Evolutionary conservation across 2,797 vertebrate species (phyloP).

Genomic region (Dallia pectoralis): DNA sequence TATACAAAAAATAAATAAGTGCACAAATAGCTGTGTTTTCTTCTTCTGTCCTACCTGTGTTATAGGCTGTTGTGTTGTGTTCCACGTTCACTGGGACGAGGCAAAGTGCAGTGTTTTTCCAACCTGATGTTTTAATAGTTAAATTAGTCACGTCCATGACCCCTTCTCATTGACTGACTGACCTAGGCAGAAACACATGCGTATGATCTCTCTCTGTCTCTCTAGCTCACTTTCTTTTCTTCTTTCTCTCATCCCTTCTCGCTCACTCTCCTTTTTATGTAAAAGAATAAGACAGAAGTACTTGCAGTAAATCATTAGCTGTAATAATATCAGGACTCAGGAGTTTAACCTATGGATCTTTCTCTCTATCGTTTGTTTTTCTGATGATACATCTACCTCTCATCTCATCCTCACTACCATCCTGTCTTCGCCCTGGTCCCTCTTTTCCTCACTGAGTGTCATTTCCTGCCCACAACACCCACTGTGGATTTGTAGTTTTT

Average conservation of each 20-base stretch:
- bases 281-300: too few species aligned
- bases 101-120: not conserved
- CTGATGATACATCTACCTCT: conserved; percentile 49
- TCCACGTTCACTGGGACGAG: not conserved
- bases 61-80: not conserved
- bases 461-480: not conserved
- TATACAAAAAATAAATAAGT: too few species aligned
- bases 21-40: too few species aligned
- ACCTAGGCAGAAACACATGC: conserved; percentile 28
- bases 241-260: conserved; percentile 3
- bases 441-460: not conserved
- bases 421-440: conserved; percentile 21
- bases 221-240: not conserved
- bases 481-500: not conserved
- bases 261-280: conserved; percentile 17
- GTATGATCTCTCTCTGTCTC: conserved; percentile 28
- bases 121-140: not conserved
- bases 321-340: conserved; percentile 74
- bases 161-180: conserved; percentile 10
- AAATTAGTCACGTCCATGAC: not conserved
- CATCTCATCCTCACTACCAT: conserved; percentile 26
- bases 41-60: too few species aligned
- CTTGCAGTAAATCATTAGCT: conserved; percentile 77
- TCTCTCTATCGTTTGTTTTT: conserved; percentile 51
- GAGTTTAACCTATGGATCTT: conserved; percentile 65